Conservation (phyloP, 2,113 vertebrate species). For the Epinephelus lanceolatus region DNA sequence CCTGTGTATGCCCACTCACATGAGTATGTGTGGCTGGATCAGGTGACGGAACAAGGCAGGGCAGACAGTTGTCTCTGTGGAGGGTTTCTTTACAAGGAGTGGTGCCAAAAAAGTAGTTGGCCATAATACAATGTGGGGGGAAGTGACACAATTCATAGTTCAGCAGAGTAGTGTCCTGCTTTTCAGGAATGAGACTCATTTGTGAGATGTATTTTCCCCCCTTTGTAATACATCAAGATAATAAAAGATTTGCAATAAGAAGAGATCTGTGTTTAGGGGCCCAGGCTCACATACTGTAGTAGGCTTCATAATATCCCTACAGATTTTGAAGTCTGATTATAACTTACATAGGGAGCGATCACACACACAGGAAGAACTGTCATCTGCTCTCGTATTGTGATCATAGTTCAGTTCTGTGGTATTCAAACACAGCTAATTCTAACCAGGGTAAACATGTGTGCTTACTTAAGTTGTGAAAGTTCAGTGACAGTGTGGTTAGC, state of each 20-base stretch:
- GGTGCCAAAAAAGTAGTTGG: not conserved
- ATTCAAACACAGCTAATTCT: not conserved
- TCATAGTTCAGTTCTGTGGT: not conserved
- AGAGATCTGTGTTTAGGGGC: not conserved
- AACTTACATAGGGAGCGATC: too few relatives aligned
- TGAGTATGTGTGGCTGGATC: constrained; percentile 49
- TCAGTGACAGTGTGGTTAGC: not conserved
- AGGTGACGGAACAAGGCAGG: constrained; percentile 46
- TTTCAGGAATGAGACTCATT: not conserved
- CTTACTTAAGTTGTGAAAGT: not conserved
- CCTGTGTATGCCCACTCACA: constrained; percentile 55
- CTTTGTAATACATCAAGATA: not conserved
- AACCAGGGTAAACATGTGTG: not conserved
- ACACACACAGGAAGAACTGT: not conserved
- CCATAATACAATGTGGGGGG: not conserved
- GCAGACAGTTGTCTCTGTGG: constrained; percentile 5
- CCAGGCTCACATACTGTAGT: not conserved
- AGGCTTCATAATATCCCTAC: not conserved
- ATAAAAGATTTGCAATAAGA: not conserved
- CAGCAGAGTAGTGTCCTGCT: not conserved
- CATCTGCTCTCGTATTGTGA: not conserved
- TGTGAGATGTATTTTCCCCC: not conserved
- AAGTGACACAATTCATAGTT: not conserved
- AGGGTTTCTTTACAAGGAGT: constrained; percentile 20
- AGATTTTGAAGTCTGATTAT: not conserved